These are phyloP conservation scores for Leptinotarsa defecta DNA, from an alignment of 1,140 invertebrate species.

Conservation along the genomic window DNA sequence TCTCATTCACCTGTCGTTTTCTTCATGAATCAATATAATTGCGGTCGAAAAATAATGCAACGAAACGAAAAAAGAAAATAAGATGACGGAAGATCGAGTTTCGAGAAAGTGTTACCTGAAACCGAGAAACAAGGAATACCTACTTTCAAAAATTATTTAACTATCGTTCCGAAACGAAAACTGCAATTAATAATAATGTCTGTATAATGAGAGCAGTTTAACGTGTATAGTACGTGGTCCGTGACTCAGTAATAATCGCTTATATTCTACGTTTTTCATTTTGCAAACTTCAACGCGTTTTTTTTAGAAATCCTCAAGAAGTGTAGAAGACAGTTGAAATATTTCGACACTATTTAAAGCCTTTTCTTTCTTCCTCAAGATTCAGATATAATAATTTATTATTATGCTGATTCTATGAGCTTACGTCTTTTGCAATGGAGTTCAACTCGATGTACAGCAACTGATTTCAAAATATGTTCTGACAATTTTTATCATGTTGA, in stretches of 20 bases:
- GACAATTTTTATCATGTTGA: too few species aligned
- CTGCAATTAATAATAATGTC: constrained; percentile 3
- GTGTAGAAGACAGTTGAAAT: too few species aligned
- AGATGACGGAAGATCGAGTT: background rate
- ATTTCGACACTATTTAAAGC: too few species aligned
- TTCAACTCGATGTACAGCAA: too few species aligned
- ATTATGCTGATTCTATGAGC: too few species aligned
- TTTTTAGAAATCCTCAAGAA: too few species aligned
- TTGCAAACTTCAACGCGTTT: too few species aligned
- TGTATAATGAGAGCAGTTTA: background rate
- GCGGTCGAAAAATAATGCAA: background rate
- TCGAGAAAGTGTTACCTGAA: background rate
- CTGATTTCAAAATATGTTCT: too few species aligned
- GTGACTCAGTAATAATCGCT: background rate
- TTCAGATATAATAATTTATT: too few species aligned
- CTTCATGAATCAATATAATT: background rate
- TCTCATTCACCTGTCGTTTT: too few species aligned
- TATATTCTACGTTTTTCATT: background rate
- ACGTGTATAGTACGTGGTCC: background rate
- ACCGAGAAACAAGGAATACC: background rate
- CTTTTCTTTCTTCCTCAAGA: too few species aligned
- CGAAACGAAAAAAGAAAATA: background rate
- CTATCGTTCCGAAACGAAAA: constrained; percentile 15
- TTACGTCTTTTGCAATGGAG: too few species aligned
- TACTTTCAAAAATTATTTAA: constrained; percentile 14